Conservation (phyloP, 2,797 vertebrate species). For the Enteromius argenteus region DNA sequence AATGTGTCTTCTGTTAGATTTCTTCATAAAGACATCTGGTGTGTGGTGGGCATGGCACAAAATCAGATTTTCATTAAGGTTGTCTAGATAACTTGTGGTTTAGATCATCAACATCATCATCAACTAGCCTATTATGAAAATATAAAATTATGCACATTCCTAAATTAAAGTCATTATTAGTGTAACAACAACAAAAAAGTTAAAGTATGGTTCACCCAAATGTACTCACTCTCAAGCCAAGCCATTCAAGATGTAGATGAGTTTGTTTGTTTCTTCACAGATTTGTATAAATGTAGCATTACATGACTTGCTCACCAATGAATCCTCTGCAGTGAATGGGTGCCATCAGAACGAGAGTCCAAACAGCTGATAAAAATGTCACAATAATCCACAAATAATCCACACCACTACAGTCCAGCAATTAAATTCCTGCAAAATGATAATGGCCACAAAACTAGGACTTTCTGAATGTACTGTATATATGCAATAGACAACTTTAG, state of each 20-base stretch:
- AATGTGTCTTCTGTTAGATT: background rate
- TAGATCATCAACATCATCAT: background rate
- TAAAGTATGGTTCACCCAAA: too few species aligned
- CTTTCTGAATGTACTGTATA: too few species aligned
- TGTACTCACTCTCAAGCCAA: too few species aligned
- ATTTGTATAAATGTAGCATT: too few species aligned
- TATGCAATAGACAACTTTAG: too few species aligned
- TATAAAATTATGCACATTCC: background rate
- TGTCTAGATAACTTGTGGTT: background rate
- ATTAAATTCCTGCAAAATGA: background rate
- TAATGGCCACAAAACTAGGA: too few species aligned
- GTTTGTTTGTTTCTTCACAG: too few species aligned
- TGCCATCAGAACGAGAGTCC: too few species aligned
- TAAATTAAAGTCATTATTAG: background rate
- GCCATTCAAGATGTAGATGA: too few species aligned
- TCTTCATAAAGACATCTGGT: background rate
- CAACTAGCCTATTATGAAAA: background rate
- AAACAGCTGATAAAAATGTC: background rate
- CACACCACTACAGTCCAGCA: background rate
- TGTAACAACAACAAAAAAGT: too few species aligned
- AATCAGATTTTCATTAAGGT: slow-evolving; percentile 15
- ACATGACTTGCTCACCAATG: too few species aligned
- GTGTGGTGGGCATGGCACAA: background rate
- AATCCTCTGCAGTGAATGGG: too few species aligned
- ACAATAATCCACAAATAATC: background rate